These are phyloP conservation scores for Drosophila koepferae DNA, from an alignment of 2,888 invertebrate genomes.

Conservation along the genomic window DNA sequence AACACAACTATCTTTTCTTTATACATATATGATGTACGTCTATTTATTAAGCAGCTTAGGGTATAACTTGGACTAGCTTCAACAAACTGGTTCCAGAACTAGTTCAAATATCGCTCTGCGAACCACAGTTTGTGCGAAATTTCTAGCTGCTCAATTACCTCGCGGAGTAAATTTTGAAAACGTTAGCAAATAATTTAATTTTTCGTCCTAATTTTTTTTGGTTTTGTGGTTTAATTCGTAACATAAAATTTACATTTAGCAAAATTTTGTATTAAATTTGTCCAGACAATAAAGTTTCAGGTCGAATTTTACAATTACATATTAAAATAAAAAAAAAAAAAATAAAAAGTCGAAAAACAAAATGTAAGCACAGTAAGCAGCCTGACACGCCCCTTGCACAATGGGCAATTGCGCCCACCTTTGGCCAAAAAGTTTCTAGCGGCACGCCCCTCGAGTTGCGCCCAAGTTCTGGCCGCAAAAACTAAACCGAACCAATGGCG, in stretches of 20 bases:
- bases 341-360: not conserved
- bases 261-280: slow-evolving; percentile 39
- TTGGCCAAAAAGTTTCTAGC: slow-evolving; percentile 34
- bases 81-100: not conserved
- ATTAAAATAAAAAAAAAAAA: slow-evolving; percentile 33
- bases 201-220: slow-evolving; percentile 1
- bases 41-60: not conserved
- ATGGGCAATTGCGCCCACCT: slow-evolving; percentile 36
- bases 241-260: slow-evolving; percentile 37
- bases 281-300: slow-evolving; percentile 33
- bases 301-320: slow-evolving; percentile 45
- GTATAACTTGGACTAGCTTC: not conserved
- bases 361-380: slow-evolving; percentile 30
- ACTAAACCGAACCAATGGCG: slow-evolving; percentile 52
- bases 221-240: slow-evolving; percentile 38
- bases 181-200: slow-evolving; percentile 6
- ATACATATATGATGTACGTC: not conserved
- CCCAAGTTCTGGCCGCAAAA: slow-evolving; percentile 35
- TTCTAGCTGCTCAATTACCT: slow-evolving; percentile 24
- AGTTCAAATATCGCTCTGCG: not conserved
- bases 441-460: slow-evolving; percentile 1
- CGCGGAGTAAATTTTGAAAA: slow-evolving; percentile 30
- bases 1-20: too few relatives aligned
- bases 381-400: slow-evolving; percentile 21
- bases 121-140: slow-evolving; percentile 10